These are phyloP conservation scores for Orbicella faveolata DNA, from an alignment of 64 coral and sea anemone species.

Conservation along the genomic window DNA sequence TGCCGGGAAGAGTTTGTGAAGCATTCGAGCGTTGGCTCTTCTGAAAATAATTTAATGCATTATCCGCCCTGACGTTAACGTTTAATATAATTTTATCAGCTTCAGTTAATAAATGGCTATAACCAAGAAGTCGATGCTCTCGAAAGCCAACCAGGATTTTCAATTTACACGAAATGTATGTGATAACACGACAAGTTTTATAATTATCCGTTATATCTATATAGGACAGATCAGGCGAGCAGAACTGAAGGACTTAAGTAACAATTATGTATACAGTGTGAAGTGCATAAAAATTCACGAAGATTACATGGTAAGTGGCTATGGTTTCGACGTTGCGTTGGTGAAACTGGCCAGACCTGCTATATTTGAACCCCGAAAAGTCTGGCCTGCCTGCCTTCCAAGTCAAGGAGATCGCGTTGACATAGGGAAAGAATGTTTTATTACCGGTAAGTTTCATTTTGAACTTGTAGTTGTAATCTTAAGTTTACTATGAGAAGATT, in stretches of 20 bases:
- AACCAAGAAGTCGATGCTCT: too few species aligned
- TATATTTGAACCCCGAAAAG: conserved; percentile 3
- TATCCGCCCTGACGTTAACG: too few species aligned
- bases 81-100: too few species aligned
- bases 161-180: too few species aligned
- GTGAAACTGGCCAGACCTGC: conserved; percentile 66
- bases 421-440: conserved; percentile 55
- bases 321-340: conserved; percentile 73
- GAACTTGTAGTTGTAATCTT: too few species aligned
- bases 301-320: conserved; percentile 41
- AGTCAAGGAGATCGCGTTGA: conserved; percentile 37
- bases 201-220: not conserved
- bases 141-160: not conserved
- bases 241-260: not conserved
- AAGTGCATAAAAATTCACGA: conserved; percentile 15
- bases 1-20: too few species aligned
- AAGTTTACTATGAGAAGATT: not conserved
- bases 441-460: conserved; percentile 54
- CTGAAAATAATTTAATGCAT: too few species aligned
- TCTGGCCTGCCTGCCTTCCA: conserved; percentile 68
- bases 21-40: too few species aligned
- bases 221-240: conserved; percentile 12
- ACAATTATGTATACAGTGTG: not conserved
- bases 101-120: too few species aligned
- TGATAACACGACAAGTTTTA: not conserved